Base-by-base conservation (phyloP, 2,888 invertebrate species). In the Polydrusus cervinus region DNA sequence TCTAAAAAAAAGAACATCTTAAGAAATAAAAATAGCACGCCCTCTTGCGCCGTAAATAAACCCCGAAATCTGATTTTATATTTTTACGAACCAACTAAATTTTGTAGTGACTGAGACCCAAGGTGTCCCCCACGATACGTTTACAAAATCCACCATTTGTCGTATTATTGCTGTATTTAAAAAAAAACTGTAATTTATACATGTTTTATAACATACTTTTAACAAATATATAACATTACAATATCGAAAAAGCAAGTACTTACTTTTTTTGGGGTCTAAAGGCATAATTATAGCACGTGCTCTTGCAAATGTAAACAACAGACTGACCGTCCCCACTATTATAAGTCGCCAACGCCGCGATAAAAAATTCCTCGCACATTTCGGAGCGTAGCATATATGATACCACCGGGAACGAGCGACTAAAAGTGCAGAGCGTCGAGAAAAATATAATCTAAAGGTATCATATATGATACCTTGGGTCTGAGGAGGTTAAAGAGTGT, bases 191-290 rank as follows among this genome's bases (percentile, higher is more conserved):
- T 60, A 69, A 55, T n/a, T 69, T 45, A 25, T 34, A 60, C 34
- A 69, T 69, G 69, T 69, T 69, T 40, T 61, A 60, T 69, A 69
- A 34, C 51, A 69, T n/a, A 45, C 34, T 43, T 61, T 47, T n/a
- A 34, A 61, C 49, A 60, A n/a, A 60, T 61, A 62, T 62, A 62
- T 51, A 70, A 38, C 62, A 70, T 49, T 51, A 51, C 20, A 70
- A 70, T 60, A 70, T 49, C 70, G 43, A 16, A 70, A 70, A 70
- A 62, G 43, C 62, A 70, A 70, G 47, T 70, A 70, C 70, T 62
- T 62, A 70, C 61, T 70, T 70, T 61, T 70, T 55, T 70, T 70
- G 61, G 47, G 61, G 34, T 47, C 49, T 61, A 70, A 49, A 38
- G 62, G 62, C 70, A 70, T 70, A 20, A 9, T 51, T 20, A 16